Evolutionary conservation across 2,888 invertebrate genomes (phyloP), one percentile per base, ranked within the genome.

Genomic region (Protodeltote pygarga): DNA sequence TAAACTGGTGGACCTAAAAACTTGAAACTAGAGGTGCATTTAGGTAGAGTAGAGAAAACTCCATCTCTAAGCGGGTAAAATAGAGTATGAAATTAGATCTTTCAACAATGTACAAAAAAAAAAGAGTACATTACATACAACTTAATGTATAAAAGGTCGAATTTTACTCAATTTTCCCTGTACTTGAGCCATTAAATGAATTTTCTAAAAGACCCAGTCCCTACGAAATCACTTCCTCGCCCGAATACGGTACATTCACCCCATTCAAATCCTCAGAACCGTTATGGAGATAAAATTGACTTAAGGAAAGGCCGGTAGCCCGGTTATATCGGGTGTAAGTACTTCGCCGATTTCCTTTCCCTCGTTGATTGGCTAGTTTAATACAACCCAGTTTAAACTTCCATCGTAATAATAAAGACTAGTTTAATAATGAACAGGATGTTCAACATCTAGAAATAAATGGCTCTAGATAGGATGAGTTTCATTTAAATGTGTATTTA

Each of bases 281-380:
- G 55, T 50, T 65, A 65, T 40, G 48, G 24, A 41, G 61, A 63
- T 61, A 54, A 65, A 65, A 65, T 46, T 41, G 28, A 42, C 33
- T 42, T 31, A 44, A 49, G 53, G 53, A 49, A 65, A 62, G 47
- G 25, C 15, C 14, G 19, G 21, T 15, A 25, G 27, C 9, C 14
- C 37, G 37, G 41, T 46, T 42, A 44, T 44, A 44, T 21, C 11
- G 21, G 33, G 21, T 29, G 28, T 39, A n/a, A n/a, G 20, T 32
- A 46, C 42, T 34, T 38, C 25, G 51, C 25, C 23, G 24, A 28
- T 20, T n/a, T 44, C 44, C 28, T 44, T 44, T 24, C n/a, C 5
- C 13, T 6, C 25, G 31, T 16, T 13, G 21, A 42, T 28, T 55
- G 14, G 24, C 34, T 34, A 19, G 37, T 24, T 40, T 21, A 24